Conservation (phyloP, 2,888 invertebrate genomes). For the Choristoneura rosaceana region DNA sequence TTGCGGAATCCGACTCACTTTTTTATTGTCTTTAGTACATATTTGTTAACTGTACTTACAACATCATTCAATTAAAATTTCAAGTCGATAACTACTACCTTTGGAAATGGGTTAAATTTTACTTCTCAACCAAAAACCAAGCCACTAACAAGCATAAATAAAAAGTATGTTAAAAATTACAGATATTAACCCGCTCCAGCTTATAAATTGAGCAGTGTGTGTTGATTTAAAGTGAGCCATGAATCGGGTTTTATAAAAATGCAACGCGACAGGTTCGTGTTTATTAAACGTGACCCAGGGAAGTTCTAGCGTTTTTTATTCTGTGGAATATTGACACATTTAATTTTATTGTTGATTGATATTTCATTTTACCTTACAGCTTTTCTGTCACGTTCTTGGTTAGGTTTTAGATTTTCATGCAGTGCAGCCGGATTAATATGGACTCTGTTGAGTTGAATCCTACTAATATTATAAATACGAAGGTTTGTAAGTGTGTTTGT, state of each 20-base stretch:
- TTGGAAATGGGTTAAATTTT: too few species aligned
- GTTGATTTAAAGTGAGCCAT: conserved; percentile 23
- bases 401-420: not conserved
- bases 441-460: too few species aligned
- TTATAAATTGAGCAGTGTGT: not conserved
- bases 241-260: conserved; percentile 31
- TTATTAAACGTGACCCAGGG: conserved; percentile 35
- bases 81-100: too few species aligned
- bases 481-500: too few species aligned
- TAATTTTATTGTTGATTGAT: not conserved
- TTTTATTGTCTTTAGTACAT: too few species aligned
- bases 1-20: too few species aligned
- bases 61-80: too few species aligned
- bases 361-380: conserved; percentile 1
- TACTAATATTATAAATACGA: too few species aligned
- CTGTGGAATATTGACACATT: conserved; percentile 22
- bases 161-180: not conserved
- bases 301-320: conserved; percentile 17
- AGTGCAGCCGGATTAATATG: not conserved
- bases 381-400: not conserved
- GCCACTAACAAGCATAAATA: too few species aligned
- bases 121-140: too few species aligned
- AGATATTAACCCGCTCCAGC: not conserved
- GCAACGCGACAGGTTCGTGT: conserved; percentile 32
- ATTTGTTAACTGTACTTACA: too few species aligned